Conservation (phyloP, 1,140 invertebrate genomes). For the Pinna nobilis region DNA sequence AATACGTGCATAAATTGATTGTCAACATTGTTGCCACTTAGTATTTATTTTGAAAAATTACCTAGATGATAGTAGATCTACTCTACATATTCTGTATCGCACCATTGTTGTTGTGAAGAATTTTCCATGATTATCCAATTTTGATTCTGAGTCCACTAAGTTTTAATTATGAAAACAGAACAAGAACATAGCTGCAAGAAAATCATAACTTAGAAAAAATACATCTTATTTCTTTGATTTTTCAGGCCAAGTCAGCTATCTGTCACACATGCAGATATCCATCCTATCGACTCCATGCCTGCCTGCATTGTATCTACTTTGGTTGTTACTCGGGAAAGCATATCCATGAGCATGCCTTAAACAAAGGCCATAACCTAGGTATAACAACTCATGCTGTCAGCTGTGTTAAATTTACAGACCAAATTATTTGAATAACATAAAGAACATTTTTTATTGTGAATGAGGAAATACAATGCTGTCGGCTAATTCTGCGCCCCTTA, state of each 20-base stretch:
- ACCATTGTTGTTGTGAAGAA: not conserved
- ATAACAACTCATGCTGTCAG: slow-evolving; percentile 27
- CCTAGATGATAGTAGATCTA: not conserved
- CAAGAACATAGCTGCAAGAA: slow-evolving; percentile 29
- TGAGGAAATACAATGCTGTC: too few species aligned
- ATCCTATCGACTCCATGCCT: slow-evolving; percentile 88
- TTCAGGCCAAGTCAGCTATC: slow-evolving; percentile 83
- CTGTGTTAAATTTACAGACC: too few species aligned
- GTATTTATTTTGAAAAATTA: too few species aligned
- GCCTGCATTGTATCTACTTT: slow-evolving; percentile 93
- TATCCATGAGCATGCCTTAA: slow-evolving; percentile 89
- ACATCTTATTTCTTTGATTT: not conserved
- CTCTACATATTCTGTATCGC: not conserved
- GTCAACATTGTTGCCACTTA: too few species aligned
- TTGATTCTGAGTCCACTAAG: too few species aligned
- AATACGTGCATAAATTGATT: too few species aligned
- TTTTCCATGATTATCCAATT: too few species aligned
- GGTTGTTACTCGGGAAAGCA: slow-evolving; percentile 88
- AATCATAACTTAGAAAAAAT: not conserved
- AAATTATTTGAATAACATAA: too few species aligned
- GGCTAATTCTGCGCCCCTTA: too few species aligned
- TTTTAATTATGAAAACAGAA: not conserved
- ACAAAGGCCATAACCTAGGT: slow-evolving; percentile 87
- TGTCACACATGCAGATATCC: slow-evolving; percentile 86
- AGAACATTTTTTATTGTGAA: too few species aligned